Percentiles rank a stretch among this genome's conserved stretches.
phyloP scores from a whole-genome alignment of 2,888 invertebrate genomes.

The Orthosia gracilis region DNA sequence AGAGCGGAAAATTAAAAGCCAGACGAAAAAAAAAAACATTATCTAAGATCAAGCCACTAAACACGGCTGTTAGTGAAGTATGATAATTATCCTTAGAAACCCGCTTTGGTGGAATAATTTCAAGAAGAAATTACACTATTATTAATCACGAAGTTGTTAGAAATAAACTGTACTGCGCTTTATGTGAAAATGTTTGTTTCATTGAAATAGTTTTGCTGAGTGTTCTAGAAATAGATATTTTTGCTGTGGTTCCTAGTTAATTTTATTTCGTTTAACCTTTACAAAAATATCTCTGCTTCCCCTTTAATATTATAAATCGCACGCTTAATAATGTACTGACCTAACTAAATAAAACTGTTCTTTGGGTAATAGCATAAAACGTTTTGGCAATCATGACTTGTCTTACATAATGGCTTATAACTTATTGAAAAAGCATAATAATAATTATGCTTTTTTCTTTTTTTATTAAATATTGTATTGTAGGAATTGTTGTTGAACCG shows the following conservation, averaged over 20 bases:
- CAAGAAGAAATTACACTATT: slow-evolving; percentile 33
- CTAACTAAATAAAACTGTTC: too few relatives aligned
- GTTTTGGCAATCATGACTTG: too few relatives aligned
- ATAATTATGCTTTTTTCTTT: too few relatives aligned
- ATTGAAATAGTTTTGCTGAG: background rate
- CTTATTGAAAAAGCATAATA: too few relatives aligned
- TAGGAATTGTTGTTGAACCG: too few relatives aligned
- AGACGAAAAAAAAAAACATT: slow-evolving; percentile 9
- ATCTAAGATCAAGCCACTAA: slow-evolving; percentile 26
- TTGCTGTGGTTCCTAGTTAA: background rate
- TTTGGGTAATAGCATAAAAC: too few relatives aligned
- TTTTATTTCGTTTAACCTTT: background rate
- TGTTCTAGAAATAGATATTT: slow-evolving; percentile 16
- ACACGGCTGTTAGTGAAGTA: slow-evolving; percentile 18
- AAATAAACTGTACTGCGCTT: slow-evolving; percentile 34
- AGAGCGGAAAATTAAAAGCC: slow-evolving; percentile 32
- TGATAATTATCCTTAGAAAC: slow-evolving; percentile 28
- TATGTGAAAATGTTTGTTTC: slow-evolving; percentile 16
- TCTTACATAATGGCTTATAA: too few relatives aligned
- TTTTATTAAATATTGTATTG: too few relatives aligned
- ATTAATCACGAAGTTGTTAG: slow-evolving; percentile 12
- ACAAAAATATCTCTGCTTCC: background rate
- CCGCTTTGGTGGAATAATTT: slow-evolving; percentile 32
- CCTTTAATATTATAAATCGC: too few relatives aligned
- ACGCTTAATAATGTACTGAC: too few relatives aligned